Evolutionary conservation across 2,888 invertebrate genomes (phyloP), one percentile per base, ranked within the genome.

Genomic region (Antitype chi): DNA sequence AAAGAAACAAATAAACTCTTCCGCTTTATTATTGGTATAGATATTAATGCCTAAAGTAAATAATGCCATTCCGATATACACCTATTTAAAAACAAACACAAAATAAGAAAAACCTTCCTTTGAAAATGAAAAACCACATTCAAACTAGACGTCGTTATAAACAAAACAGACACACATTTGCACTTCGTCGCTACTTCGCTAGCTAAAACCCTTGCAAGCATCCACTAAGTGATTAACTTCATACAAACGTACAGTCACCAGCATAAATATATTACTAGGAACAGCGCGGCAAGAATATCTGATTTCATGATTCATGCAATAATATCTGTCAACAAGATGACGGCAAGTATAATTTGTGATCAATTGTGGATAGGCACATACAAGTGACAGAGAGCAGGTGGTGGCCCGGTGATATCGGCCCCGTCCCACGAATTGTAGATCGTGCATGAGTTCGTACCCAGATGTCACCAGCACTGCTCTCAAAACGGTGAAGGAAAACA

Each of bases 121-220:
- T 63, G 4, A 57, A 78, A 78, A 17, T 38, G 23, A 81, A 81
- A 76, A 59, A 59, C 82, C 47, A 20, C 70, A 59, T n/a, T n/a
- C 32, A 38, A 23, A 59, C 47, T 28, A 20, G 25, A 38, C 77
- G n/a, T 75, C 25, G 43, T 55, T 49, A 63, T 57, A n/a, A 77
- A 80, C 59, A 77, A 69, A 57, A 84, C 73, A 73, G 73, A 81
- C 85, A 81, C 25, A 74, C 85, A 74, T 84, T 84, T 59, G 53
- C 70, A 74, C 70, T 70, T 67, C 62, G 38, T 70, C 38, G 66
- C 70, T 57, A 72, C 53, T 77, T 73, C 20, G 53, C 43, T 4
- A 52, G 47, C 70, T 68, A 67, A 67, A 82, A 67, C 70, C 70
- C 25, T 52, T 78, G 15, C 70, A 60, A 25, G n/a, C 68, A 62